A percentile compares a stretch with the other conserved stretches of the same genome.
These are phyloP conservation scores for Helicoverpa assulta DNA, from an alignment of 2,888 invertebrate species.

Conservation along the genomic window DNA sequence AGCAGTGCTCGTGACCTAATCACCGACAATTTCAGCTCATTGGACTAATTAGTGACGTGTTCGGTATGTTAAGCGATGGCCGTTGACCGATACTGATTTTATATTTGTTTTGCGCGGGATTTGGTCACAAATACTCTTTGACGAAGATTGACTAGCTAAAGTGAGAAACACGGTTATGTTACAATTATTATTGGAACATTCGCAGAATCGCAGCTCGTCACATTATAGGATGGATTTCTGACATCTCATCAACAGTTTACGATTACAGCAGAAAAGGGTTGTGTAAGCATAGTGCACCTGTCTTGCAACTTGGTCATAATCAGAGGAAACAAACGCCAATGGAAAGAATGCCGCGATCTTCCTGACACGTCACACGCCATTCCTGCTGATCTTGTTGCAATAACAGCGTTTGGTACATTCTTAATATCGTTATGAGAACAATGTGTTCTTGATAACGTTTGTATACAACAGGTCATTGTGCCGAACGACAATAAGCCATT, in stretches of 20 bases:
- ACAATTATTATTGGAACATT: too few relatives aligned
- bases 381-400: slow-evolving; percentile 5
- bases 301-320: background rate
- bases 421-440: slow-evolving; percentile 9
- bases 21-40: slow-evolving; percentile 67
- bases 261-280: too few relatives aligned
- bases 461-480: slow-evolving; percentile 38
- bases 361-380: background rate
- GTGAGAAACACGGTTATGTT: too few relatives aligned
- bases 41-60: slow-evolving; percentile 66
- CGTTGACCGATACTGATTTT: slow-evolving; percentile 31
- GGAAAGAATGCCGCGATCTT: too few relatives aligned
- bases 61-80: slow-evolving; percentile 34
- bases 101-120: slow-evolving; percentile 10
- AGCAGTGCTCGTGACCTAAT: slow-evolving; percentile 67
- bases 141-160: too few relatives aligned
- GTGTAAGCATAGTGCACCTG: too few relatives aligned
- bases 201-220: too few relatives aligned
- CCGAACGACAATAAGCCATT: slow-evolving; percentile 43
- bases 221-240: too few relatives aligned
- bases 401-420: slow-evolving; percentile 10
- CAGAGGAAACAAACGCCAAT: background rate
- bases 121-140: background rate
- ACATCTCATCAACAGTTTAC: too few relatives aligned
- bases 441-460: slow-evolving; percentile 43